These are phyloP conservation scores for Cephus runcator DNA, from an alignment of 2,888 invertebrate species.

Conservation along the genomic window DNA sequence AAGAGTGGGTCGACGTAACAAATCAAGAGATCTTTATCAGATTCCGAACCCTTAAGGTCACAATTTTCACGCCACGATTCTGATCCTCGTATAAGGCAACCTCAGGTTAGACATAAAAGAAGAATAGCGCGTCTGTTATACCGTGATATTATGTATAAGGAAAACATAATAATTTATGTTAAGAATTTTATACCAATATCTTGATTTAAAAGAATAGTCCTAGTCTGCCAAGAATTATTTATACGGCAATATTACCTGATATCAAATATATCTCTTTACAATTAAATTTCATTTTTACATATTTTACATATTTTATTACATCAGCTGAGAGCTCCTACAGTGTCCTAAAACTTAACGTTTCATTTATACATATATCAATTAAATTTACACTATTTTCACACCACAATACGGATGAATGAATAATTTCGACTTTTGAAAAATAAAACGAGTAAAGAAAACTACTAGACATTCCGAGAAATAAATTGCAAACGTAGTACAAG, in stretches of 20 bases:
- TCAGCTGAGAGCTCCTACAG: not conserved
- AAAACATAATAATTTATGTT: not conserved
- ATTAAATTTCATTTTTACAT: not conserved
- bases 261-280: not conserved
- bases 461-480: not conserved
- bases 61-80: not conserved
- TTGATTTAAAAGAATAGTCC: no score
- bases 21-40: slow-evolving; percentile 4
- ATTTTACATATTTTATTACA: not conserved
- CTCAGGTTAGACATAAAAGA: not conserved
- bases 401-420: not conserved
- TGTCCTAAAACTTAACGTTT: not conserved
- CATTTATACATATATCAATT: not conserved
- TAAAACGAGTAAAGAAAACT: not conserved
- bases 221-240: not conserved
- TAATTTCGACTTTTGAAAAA: not conserved
- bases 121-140: not conserved
- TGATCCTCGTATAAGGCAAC: not conserved
- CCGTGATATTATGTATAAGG: not conserved
- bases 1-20: not conserved
- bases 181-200: no score
- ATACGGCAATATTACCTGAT: not conserved
- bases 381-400: not conserved
- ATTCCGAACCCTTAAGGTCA: not conserved
- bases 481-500: not conserved